Evolutionary conservation across 2,888 invertebrate genomes (phyloP).

Genomic region (Leucophora obtusa): DNA sequence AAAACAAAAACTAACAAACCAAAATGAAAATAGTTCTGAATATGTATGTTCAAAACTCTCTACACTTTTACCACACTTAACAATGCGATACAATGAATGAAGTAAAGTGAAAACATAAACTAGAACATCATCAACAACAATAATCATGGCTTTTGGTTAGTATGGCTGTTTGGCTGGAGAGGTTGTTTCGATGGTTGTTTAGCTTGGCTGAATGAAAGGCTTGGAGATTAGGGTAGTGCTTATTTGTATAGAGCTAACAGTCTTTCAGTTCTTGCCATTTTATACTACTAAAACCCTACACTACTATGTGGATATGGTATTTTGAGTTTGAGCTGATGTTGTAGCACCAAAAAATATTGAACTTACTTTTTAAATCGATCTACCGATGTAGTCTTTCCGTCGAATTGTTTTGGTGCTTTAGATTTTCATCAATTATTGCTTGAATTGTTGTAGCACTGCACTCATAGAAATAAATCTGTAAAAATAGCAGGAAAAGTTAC

Average conservation of each 20-base stretch:
- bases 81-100: slow-evolving; percentile 11
- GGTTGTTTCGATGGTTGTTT: slow-evolving; percentile 42
- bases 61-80: slow-evolving; percentile 12
- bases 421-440: too few species aligned
- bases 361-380: too few species aligned
- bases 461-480: too few species aligned
- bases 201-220: slow-evolving; percentile 8
- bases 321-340: too few species aligned
- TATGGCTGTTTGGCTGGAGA: slow-evolving; percentile 27
- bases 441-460: too few species aligned
- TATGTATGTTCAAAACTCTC: slow-evolving; percentile 1
- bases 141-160: slow-evolving; percentile 48
- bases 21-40: slow-evolving; percentile 20
- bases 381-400: too few species aligned
- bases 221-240: neutral
- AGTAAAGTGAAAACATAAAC: slow-evolving; percentile 61
- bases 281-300: too few species aligned
- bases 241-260: neutral
- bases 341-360: too few species aligned
- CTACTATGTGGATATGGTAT: too few species aligned
- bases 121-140: slow-evolving; percentile 54
- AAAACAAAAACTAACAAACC: slow-evolving; percentile 4
- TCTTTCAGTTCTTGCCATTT: too few species aligned
- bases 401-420: too few species aligned
- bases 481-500: too few species aligned